Percentiles rank a stretch among this genome's conserved stretches.
These are phyloP conservation scores for Pseudanteris insignis DNA, from an alignment of 2,888 invertebrate genomes.

Conservation along the genomic window DNA sequence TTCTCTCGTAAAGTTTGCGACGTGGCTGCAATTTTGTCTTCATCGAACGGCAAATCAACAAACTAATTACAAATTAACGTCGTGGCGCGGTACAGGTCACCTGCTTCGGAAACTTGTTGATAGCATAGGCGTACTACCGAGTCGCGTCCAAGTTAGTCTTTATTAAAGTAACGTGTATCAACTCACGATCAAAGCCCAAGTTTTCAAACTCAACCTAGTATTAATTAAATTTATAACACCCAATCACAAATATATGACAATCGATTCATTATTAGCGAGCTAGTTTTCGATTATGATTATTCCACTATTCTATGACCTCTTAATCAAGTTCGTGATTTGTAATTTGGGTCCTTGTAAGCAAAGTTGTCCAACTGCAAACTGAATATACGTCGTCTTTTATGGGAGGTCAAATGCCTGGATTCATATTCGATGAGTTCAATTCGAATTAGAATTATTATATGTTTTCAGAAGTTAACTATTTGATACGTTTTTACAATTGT, in stretches of 20 bases:
- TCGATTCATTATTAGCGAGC: conserved; percentile 15
- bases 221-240: conserved; percentile 28
- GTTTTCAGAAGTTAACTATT: too few species aligned
- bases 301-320: too few species aligned
- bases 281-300: too few species aligned
- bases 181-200: conserved; percentile 27
- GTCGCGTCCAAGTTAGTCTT: conserved; percentile 18
- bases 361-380: too few species aligned
- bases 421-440: not conserved
- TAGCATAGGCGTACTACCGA: conserved; percentile 13
- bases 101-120: conserved; percentile 24
- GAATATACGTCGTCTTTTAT: too few species aligned
- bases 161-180: conserved; percentile 22
- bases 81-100: conserved; percentile 5
- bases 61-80: conserved; percentile 23
- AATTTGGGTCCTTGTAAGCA: too few species aligned
- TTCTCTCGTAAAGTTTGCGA: not conserved
- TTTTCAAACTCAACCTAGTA: conserved; percentile 14
- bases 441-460: too few species aligned
- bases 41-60: conserved; percentile 10
- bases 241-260: conserved; percentile 16
- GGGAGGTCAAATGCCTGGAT: too few species aligned
- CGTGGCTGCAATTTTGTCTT: conserved; percentile 1
- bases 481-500: too few species aligned
- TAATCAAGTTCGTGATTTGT: too few species aligned